Evolutionary conservation across 1,140 invertebrate species (phyloP).

Genomic region (Orchesella cincta): DNA sequence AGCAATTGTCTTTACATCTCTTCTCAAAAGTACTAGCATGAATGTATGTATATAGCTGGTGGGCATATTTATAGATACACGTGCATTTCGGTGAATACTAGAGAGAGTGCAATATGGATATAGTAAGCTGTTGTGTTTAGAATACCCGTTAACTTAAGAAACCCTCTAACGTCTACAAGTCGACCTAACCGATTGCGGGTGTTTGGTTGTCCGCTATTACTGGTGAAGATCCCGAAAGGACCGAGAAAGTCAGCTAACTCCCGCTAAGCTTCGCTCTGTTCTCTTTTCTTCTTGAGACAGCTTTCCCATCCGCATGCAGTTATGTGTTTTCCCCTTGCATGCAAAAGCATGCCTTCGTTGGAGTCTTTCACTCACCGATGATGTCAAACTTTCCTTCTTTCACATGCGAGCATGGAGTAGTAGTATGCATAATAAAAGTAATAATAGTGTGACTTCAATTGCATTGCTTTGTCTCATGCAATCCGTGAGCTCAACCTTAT

Average conservation of each 20-base stretch:
- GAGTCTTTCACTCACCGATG: too few species aligned
- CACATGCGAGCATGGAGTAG: too few species aligned
- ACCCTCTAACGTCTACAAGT: conserved; percentile 33
- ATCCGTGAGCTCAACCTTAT: too few species aligned
- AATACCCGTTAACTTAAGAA: conserved; percentile 28
- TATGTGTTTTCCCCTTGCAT: not conserved
- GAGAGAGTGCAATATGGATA: not conserved
- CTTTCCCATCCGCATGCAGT: not conserved
- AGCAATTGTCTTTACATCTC: not conserved
- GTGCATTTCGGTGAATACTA: not conserved
- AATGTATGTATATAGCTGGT: not conserved
- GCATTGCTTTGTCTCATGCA: too few species aligned
- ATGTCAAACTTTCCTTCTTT: too few species aligned
- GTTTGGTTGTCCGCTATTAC: not conserved
- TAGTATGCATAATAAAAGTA: too few species aligned
- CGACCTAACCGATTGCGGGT: conserved; percentile 10
- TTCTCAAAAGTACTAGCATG: not conserved
- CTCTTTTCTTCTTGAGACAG: conserved; percentile 17
- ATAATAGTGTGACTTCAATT: too few species aligned
- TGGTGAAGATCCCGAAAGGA: not conserved
- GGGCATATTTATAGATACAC: not conserved
- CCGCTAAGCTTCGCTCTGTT: conserved; percentile 38
- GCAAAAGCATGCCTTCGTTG: too few species aligned
- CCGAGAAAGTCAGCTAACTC: conserved; percentile 16
- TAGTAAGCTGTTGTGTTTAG: too few species aligned